Evolutionary conservation across 2,888 invertebrate species (phyloP).

Genomic region (Tyria jacobaeae): DNA sequence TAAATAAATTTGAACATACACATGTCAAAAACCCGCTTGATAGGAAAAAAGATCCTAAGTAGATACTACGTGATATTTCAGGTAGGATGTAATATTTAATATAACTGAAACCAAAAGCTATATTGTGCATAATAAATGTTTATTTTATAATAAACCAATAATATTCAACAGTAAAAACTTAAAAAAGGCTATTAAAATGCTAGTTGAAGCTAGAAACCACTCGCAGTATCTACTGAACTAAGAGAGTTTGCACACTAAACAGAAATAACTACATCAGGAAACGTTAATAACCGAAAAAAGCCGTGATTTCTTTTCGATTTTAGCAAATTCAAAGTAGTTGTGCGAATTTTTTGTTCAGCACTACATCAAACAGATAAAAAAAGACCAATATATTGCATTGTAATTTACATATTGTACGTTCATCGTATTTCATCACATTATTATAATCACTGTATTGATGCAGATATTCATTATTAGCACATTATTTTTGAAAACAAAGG

Average conservation of each 20-base stretch:
- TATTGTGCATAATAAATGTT: neutral
- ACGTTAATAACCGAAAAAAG: too few relatives aligned
- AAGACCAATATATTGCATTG: too few relatives aligned
- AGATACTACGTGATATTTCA: slow-evolving; percentile 15
- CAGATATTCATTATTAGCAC: too few relatives aligned
- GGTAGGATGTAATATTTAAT: slow-evolving; percentile 1
- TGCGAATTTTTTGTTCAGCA: too few relatives aligned
- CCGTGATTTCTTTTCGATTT: neutral
- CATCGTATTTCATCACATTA: too few relatives aligned
- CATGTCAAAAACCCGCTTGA: slow-evolving; percentile 5
- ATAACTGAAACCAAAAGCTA: neutral
- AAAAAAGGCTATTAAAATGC: neutral
- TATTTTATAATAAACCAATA: neutral
- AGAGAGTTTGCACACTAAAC: slow-evolving; percentile 6
- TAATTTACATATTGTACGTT: too few relatives aligned
- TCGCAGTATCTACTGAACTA: slow-evolving; percentile 20
- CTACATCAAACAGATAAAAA: too few relatives aligned
- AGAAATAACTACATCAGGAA: neutral
- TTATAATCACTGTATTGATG: too few relatives aligned
- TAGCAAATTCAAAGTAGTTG: too few relatives aligned
- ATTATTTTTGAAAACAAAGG: too few relatives aligned
- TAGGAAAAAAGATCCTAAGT: slow-evolving; percentile 13
- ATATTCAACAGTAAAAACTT: neutral
- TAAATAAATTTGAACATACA: neutral
- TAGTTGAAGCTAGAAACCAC: slow-evolving; percentile 10